phyloP scores from a whole-genome alignment of 2,888 invertebrate genomes.

The Andrena chrysosceles region DNA sequence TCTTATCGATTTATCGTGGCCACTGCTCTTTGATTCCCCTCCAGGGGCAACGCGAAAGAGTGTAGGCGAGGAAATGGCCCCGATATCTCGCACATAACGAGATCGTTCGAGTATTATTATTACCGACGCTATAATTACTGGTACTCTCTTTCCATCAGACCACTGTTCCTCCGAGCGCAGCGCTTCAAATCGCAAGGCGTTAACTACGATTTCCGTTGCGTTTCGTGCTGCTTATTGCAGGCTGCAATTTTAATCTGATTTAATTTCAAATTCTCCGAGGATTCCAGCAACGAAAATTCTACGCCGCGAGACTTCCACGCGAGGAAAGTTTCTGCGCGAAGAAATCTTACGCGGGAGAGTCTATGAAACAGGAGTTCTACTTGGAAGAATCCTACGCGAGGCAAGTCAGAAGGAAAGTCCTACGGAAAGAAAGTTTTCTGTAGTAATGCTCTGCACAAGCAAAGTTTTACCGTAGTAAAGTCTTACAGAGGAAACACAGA shows the following conservation, averaged over 20 bases:
- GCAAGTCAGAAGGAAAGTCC: not conserved
- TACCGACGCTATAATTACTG: constrained; percentile 1
- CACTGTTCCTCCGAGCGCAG: not conserved
- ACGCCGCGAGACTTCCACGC: not conserved
- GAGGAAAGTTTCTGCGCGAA: not conserved
- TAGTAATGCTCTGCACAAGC: not conserved
- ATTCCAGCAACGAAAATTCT: not conserved
- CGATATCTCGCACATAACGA: constrained; percentile 12
- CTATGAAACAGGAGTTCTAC: too few species aligned
- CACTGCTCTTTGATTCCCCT: constrained; percentile 6
- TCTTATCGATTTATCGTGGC: constrained; percentile 49
- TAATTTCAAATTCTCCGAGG: not conserved
- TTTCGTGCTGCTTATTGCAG: not conserved
- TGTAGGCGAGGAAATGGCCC: constrained; percentile 27
- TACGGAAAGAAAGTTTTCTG: not conserved
- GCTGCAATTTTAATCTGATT: not conserved
- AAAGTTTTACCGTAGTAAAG: not conserved
- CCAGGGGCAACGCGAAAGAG: not conserved
- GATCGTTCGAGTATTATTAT: constrained; percentile 17
- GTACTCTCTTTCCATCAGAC: not conserved
- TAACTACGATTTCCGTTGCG: not conserved
- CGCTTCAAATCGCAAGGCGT: not conserved
- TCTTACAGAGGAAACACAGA: not conserved
- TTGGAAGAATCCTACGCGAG: not conserved
- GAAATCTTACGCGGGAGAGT: not conserved